A percentile compares a stretch with the other conserved stretches of the same genome.
Evolutionary conservation across 2,113 vertebrate genomes (phyloP).

Genomic region (Toxotes jaculatrix): DNA sequence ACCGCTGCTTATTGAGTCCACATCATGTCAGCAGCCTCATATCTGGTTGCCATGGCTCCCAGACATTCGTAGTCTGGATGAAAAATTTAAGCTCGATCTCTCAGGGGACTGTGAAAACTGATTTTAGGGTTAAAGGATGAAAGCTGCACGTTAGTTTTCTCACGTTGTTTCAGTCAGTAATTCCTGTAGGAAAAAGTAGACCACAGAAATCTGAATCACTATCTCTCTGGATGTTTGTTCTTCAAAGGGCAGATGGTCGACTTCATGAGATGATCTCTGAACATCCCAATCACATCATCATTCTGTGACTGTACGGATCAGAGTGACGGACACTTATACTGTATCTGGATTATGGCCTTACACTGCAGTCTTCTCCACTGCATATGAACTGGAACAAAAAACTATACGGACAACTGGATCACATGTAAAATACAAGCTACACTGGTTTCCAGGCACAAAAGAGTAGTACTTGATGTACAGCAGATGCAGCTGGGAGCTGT

Average conservation of each 20-base stretch:
- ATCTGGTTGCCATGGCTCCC: conserved; percentile 59
- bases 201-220: not conserved
- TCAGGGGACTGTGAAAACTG: conserved; percentile 27
- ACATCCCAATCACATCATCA: conserved; percentile 34
- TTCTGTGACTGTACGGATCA: not conserved
- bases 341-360: conserved; percentile 4
- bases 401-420: conserved; percentile 2
- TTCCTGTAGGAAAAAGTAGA: not conserved
- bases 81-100: conserved; percentile 41
- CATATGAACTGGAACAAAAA: conserved; percentile 37
- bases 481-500: not conserved
- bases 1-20: conserved; percentile 39
- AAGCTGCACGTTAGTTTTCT: not conserved
- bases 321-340: not conserved
- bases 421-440: not conserved
- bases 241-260: conserved; percentile 27
- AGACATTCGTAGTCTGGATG: conserved; percentile 31
- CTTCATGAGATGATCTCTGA: conserved; percentile 21
- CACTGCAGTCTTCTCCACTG: conserved; percentile 6
- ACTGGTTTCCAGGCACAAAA: conserved; percentile 1
- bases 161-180: not conserved
- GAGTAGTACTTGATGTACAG: conserved; percentile 22
- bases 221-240: conserved; percentile 21
- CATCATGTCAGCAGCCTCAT: conserved; percentile 40
- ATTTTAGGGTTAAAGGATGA: conserved; percentile 22